These are phyloP conservation scores for Varroa destructor DNA, from an alignment of 1,140 invertebrate genomes.

Conservation along the genomic window DNA sequence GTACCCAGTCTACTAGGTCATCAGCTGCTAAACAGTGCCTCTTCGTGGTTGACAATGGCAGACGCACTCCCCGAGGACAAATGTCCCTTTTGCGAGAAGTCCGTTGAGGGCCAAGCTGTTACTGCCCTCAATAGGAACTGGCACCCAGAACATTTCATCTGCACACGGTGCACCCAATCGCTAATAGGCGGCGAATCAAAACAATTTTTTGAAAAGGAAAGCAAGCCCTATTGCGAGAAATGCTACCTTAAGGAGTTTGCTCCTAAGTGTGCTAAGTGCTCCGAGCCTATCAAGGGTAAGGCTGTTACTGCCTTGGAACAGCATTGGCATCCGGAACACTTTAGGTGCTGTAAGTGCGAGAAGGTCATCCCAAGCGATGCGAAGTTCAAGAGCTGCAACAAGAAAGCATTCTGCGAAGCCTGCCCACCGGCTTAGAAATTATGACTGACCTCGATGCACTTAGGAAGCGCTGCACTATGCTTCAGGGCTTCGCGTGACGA, in stretches of 20 bases:
- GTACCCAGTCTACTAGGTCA: background rate
- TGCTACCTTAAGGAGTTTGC: constrained; percentile 48
- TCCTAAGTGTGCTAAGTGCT: constrained; percentile 45
- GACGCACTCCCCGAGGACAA: constrained; percentile 24
- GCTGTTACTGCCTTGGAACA: constrained; percentile 45
- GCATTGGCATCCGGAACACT: constrained; percentile 47
- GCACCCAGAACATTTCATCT: constrained; percentile 43
- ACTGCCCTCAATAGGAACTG: constrained; percentile 46
- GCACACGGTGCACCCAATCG: constrained; percentile 46
- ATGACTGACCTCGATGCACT: no score
- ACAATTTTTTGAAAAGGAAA: constrained; percentile 47
- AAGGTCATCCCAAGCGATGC: constrained; percentile 22
- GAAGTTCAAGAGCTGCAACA: constrained; percentile 27
- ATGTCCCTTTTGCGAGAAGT: constrained; percentile 22
- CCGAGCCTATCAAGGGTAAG: constrained; percentile 47
- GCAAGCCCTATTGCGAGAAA: constrained; percentile 45
- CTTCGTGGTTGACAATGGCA: background rate
- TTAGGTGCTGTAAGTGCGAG: constrained; percentile 45
- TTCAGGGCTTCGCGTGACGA: no score
- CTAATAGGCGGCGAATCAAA: constrained; percentile 43
- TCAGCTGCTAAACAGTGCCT: constrained; percentile 16
- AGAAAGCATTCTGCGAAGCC: constrained; percentile 23
- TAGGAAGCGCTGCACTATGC: no score
- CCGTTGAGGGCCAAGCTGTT: constrained; percentile 32
- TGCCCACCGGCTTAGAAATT: constrained; percentile 16